Evolutionary conservation across 2,888 invertebrate species (phyloP), one percentile per base, ranked within the genome.

Genomic region (Dione juno): DNA sequence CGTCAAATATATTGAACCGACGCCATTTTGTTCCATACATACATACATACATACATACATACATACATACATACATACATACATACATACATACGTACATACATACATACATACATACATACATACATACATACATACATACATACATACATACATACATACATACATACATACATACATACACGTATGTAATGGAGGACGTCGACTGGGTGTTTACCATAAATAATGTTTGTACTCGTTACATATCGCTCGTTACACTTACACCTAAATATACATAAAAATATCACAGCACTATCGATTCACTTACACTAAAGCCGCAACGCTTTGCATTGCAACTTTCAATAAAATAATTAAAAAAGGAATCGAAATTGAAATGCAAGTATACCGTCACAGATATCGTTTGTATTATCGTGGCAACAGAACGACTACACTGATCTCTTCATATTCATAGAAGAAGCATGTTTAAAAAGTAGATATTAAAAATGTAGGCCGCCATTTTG

Each of bases 221-320:
- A 82, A 83, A 85, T 86, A 84, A 85, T 87, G 85, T 85, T 88
- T 90, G 90, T 92, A 92, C 91, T 89, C 88, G 86, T 86, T 84
- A 80, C 86, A 80, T 87, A 87, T 87, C 86, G 81, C 85, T 83
- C 84, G 80, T 84, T 86, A 86, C 81, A 72, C 90, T 90, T 90
- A 90, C 79, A 80, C 81, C 88, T 91, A 91, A 87, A 89, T 90
- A 89, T 92, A 92, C 90, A 92, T 90, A 90, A 92, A 90, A 92
- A 93, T 93, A 93, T 93, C 92, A 93, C 92, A 93, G 92, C 92
- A 92, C 92, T 88, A 92, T 92, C 92, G 92, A 92, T 93, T 90
- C 91, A 85, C 92, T 92, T 92, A 92, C 87, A 81, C 92, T 92
- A 92, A 85, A 83, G 83, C 79, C 85, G 78, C 81, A 81, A 83